A percentile compares a stretch with the other conserved stretches of the same genome.
phyloP scores from a whole-genome alignment of 2,888 invertebrate species.

The Sabatieria punctata region DNA sequence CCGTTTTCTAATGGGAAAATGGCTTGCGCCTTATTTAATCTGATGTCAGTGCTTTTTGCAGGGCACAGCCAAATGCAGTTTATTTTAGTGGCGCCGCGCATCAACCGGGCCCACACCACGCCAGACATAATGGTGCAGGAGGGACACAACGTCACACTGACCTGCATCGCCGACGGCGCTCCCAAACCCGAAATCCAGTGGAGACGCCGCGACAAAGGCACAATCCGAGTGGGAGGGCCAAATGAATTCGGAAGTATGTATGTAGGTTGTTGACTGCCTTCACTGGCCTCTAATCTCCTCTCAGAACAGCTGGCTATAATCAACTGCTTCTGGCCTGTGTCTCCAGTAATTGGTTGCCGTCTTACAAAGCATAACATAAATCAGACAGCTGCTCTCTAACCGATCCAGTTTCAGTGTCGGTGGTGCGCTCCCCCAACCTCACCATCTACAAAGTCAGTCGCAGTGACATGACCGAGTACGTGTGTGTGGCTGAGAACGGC shows the following conservation, averaged over 20 bases:
- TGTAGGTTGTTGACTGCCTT: no score
- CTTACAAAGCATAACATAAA: no score
- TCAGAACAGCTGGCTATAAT: not conserved
- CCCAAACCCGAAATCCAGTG: slow-evolving; percentile 26
- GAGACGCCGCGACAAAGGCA: slow-evolving; percentile 27
- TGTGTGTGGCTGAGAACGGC: slow-evolving; percentile 28
- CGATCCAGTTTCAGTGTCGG: slow-evolving; percentile 21
- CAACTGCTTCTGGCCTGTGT: not conserved
- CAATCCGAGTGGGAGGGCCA: slow-evolving; percentile 26
- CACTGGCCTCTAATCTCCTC: not conserved
- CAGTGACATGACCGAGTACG: slow-evolving; percentile 28
- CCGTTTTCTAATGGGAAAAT: no score
- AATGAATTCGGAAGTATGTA: slow-evolving; percentile 27
- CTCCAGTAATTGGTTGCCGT: no score
- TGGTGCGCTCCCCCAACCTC: slow-evolving; percentile 24
- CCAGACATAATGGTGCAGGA: slow-evolving; percentile 58
- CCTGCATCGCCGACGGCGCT: slow-evolving; percentile 27
- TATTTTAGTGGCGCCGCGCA: slow-evolving; percentile 69
- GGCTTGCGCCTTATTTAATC: no score
- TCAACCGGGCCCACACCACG: slow-evolving; percentile 73
- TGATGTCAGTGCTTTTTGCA: no score
- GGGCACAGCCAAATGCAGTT: not conserved
- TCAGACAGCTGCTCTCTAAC: no score
- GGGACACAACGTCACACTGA: slow-evolving; percentile 27
- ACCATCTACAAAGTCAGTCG: slow-evolving; percentile 22